These are phyloP conservation scores for Idaea straminata DNA, from an alignment of 2,888 invertebrate genomes.

Conservation along the genomic window DNA sequence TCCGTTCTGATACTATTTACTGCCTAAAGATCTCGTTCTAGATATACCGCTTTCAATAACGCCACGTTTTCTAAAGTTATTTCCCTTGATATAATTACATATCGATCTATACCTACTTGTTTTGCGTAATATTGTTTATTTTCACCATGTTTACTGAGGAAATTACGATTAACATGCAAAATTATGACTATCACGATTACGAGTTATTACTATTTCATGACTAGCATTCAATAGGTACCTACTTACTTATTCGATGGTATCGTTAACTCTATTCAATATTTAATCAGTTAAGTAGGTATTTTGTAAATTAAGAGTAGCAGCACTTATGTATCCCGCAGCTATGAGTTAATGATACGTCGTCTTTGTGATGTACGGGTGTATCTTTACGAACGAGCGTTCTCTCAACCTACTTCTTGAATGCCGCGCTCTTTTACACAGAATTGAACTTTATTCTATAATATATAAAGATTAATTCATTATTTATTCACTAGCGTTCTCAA, in stretches of 20 bases:
- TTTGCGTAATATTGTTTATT: background rate
- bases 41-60: conserved; percentile 31
- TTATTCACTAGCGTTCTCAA: conserved; percentile 62
- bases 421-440: conserved; percentile 54
- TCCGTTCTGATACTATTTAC: conserved; percentile 67
- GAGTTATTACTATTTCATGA: conserved; percentile 6
- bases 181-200: conserved; percentile 10
- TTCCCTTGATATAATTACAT: conserved; percentile 23
- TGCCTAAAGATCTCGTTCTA: conserved; percentile 36
- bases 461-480: conserved; percentile 62
- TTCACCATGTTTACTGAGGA: conserved; percentile 5
- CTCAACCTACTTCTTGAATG: conserved; percentile 78
- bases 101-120: background rate
- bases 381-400: conserved; percentile 72
- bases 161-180: conserved; percentile 13
- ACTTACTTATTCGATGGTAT: background rate
- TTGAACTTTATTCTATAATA: conserved; percentile 54
- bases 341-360: conserved; percentile 63
- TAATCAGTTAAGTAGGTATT: conserved; percentile 36
- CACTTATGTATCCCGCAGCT: conserved; percentile 39
- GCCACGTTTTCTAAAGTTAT: conserved; percentile 23
- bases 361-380: conserved; percentile 74
- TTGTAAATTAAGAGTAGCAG: conserved; percentile 25
- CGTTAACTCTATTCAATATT: conserved; percentile 22
- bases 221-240: background rate